Evolutionary conservation across 2,888 invertebrate species (phyloP).

Genomic region (Epicampocera succincta): DNA sequence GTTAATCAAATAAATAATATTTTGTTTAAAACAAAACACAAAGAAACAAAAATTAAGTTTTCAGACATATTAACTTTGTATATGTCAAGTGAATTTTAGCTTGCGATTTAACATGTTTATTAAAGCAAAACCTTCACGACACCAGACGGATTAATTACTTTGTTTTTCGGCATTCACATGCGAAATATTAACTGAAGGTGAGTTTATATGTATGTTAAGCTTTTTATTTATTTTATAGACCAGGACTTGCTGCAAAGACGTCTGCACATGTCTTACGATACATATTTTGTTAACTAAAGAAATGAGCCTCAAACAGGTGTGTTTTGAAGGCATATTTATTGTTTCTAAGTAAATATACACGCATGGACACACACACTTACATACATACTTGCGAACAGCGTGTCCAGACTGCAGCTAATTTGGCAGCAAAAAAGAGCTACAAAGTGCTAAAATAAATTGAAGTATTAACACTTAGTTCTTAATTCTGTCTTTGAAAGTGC

Average conservation of each 20-base stretch:
- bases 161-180: neutral
- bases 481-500: no score
- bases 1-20: neutral
- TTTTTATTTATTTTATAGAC: no score
- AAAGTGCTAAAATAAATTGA: no score
- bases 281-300: neutral
- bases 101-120: neutral
- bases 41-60: no score
- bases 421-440: no score
- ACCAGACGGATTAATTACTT: slow-evolving; percentile 52
- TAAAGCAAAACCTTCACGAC: neutral
- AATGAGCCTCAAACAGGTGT: slow-evolving; percentile 32
- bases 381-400: no score
- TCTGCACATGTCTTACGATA: no score
- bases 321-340: neutral
- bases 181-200: slow-evolving; percentile 34
- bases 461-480: no score
- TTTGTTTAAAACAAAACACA: slow-evolving; percentile 8
- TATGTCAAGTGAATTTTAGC: slow-evolving; percentile 2
- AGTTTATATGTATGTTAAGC: slow-evolving; percentile 13
- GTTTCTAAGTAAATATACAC: neutral
- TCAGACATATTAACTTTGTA: neutral
- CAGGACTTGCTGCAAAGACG: no score
- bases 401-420: no score
- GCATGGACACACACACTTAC: no score